A percentile compares a stretch with the other conserved stretches of the same genome.
Conservation (phyloP, 1,140 invertebrate species). For the Pteromalus puparum region DNA sequence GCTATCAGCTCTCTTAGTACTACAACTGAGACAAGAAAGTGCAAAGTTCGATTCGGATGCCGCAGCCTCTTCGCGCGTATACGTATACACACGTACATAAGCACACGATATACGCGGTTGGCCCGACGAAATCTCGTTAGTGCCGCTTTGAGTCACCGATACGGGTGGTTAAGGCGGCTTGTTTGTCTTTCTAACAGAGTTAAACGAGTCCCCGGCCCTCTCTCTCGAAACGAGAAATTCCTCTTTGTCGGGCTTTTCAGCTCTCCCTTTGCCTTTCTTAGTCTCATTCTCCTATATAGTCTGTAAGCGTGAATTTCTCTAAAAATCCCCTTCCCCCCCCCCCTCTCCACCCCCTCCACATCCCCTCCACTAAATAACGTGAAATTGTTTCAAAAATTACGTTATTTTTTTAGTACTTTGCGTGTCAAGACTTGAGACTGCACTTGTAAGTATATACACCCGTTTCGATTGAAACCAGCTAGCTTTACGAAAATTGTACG, state of each 20-base stretch:
- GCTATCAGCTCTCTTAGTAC: background rate
- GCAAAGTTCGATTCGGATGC: conserved; percentile 13
- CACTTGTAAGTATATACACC: no score
- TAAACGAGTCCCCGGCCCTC: conserved; percentile 54
- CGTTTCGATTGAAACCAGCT: no score
- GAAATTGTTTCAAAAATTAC: no score
- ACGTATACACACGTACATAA: background rate
- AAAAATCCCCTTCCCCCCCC: no score
- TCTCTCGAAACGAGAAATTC: conserved; percentile 15
- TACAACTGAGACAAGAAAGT: background rate
- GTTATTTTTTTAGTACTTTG: no score
- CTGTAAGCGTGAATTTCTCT: no score
- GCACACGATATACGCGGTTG: background rate
- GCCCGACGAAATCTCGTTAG: conserved; percentile 59
- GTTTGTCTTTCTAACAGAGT: conserved; percentile 65
- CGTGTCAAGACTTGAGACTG: no score
- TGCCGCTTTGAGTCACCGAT: conserved; percentile 59
- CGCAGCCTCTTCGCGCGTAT: background rate
- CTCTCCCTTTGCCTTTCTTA: conserved; percentile 35
- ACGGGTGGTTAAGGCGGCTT: conserved; percentile 59
- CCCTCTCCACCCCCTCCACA: no score
- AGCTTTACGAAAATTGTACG: no score
- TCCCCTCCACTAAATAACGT: no score
- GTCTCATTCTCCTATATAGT: background rate
- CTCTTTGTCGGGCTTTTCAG: conserved; percentile 34